Conservation (phyloP, 2,888 invertebrate genomes). For the Pachycephus smyrnensis region DNA sequence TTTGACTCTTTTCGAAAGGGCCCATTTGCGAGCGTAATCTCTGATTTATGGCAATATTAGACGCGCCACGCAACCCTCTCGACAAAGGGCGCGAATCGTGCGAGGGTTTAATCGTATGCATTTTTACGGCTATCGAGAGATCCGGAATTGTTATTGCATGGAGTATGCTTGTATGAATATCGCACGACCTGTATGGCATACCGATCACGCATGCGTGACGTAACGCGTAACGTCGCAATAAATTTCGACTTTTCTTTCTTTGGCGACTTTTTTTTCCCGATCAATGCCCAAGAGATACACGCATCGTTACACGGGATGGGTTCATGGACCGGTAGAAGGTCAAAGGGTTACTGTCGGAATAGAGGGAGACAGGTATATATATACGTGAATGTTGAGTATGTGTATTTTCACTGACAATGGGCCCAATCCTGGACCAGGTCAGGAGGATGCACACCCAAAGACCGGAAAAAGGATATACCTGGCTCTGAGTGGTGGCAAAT, state of each 20-base stretch:
- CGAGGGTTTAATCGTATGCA: conserved; percentile 60
- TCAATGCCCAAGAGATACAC: conserved; percentile 3
- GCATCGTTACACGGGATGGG: conserved; percentile 13
- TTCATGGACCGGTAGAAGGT: conserved; percentile 25
- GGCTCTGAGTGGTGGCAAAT: too few species aligned
- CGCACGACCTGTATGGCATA: too few species aligned
- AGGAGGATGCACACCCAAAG: too few species aligned
- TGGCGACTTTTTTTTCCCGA: too few species aligned
- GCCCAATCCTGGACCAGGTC: too few species aligned
- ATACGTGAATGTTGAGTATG: too few species aligned
- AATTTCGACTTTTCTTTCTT: conserved; percentile 51
- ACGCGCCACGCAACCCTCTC: conserved; percentile 34
- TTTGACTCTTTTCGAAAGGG: conserved; percentile 24
- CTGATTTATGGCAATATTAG: conserved; percentile 39
- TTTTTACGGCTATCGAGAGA: conserved; percentile 42
- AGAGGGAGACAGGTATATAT: too few species aligned
- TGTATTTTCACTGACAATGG: too few species aligned
- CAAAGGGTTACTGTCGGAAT: too few species aligned
- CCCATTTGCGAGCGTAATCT: conserved; percentile 32
- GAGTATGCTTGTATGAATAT: too few species aligned
- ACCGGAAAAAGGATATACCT: too few species aligned
- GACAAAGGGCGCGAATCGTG: conserved; percentile 43
- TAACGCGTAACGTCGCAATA: conserved; percentile 57
- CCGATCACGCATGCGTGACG: conserved; percentile 15
- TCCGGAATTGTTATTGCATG: too few species aligned